Evolutionary conservation across 2,113 vertebrate genomes (phyloP).

Genomic region (Megatriorchis doriae): DNA sequence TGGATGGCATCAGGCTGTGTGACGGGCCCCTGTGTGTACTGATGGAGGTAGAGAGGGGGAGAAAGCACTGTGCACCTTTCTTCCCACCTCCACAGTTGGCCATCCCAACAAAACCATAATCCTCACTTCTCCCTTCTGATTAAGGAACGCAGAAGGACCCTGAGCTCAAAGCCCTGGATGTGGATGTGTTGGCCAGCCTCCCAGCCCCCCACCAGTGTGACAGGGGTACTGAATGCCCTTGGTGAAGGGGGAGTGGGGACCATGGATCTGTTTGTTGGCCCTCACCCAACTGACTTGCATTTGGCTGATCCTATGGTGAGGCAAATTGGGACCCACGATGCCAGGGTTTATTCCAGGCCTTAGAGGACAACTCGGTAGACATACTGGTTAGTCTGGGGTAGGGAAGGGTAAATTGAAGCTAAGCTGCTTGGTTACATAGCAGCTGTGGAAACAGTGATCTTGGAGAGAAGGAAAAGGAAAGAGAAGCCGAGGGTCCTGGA

Average conservation of each 20-base stretch:
- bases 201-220: neutral
- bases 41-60: neutral
- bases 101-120: neutral
- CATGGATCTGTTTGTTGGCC: neutral
- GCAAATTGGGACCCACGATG: neutral
- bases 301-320: neutral
- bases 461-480: neutral
- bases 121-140: neutral
- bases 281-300: neutral
- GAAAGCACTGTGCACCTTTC: neutral
- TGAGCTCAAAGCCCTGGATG: neutral
- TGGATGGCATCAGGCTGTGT: neutral
- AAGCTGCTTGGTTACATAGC: neutral
- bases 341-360: neutral
- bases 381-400: neutral
- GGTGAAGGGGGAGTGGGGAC: neutral
- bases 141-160: neutral
- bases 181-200: neutral
- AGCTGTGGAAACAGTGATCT: neutral
- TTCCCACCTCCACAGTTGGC: neutral
- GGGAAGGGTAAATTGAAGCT: neutral
- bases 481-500: neutral
- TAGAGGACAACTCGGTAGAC: neutral
- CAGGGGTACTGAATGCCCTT: neutral
- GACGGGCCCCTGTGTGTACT: neutral